Conservation (phyloP, 2,888 invertebrate species). For the Agonum fuliginosum region DNA sequence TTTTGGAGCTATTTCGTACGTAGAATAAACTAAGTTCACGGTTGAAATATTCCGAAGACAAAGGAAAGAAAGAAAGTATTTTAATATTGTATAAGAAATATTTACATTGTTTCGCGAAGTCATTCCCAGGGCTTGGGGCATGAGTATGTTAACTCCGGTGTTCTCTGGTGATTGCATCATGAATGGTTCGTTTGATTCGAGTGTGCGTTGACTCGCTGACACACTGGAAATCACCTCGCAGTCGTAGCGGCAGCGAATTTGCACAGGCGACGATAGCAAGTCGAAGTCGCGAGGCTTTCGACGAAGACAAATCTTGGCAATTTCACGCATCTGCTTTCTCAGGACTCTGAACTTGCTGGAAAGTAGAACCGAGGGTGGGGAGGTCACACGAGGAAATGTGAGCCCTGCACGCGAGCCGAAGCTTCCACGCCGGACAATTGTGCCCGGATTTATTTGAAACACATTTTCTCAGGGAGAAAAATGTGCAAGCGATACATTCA, state of each 20-base stretch:
- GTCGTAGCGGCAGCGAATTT: conserved; percentile 28
- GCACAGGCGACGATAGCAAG: conserved; percentile 50
- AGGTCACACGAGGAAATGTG: conserved; percentile 46
- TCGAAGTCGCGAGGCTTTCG: conserved; percentile 11
- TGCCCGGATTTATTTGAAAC: not conserved
- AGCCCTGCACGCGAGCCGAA: conserved; percentile 15
- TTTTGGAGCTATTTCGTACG: too few species aligned
- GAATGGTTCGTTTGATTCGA: conserved; percentile 56
- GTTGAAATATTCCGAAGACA: conserved; percentile 6
- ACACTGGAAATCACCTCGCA: conserved; percentile 52
- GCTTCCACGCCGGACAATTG: conserved; percentile 4
- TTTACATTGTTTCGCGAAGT: conserved; percentile 27
- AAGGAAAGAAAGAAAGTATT: conserved; percentile 28
- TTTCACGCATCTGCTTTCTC: conserved; percentile 57
- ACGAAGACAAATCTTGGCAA: conserved; percentile 59
- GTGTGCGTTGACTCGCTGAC: conserved; percentile 47
- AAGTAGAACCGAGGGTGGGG: not conserved
- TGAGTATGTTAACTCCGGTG: conserved; percentile 38
- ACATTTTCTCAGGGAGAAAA: too few species aligned
- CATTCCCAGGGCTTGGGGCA: not conserved
- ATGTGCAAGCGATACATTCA: too few species aligned
- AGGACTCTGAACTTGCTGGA: conserved; percentile 10
- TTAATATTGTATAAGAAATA: conserved; percentile 36
- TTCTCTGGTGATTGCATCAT: conserved; percentile 52
- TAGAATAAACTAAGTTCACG: conserved; percentile 9